Evolutionary conservation across 1,140 invertebrate genomes (phyloP), one percentile per base, ranked within the genome.

Genomic region (Drusus annulatus): DNA sequence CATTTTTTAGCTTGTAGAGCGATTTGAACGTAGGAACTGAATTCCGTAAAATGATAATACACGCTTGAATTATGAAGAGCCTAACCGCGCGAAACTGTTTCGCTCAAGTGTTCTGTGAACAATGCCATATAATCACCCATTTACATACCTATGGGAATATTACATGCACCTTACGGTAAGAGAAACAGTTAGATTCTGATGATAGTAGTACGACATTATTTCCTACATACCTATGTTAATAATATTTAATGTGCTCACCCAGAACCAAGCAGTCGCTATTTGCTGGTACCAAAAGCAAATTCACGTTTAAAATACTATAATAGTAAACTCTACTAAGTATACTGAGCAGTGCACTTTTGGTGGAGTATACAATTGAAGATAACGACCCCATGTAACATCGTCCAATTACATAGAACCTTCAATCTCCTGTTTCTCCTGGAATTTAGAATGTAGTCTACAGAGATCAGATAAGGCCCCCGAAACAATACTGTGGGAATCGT

Each of bases 381-480:
- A 71, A 71, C 51, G 68, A 51, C 68, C 68, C 68, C 36, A 7
- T 52, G 36, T 65, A 31, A 65, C 23, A 65, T 13, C 10, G 36
- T 13, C 36, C 36, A 45, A 45, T 45, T 65, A 63, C 62, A 31
- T 65, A 31, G n/a, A 65, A 21, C 68, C 13, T 45, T 45, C 36
- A 25, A 15, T 45, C 62, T 17, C 31, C 68, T 52, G 68, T 19
- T 21, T 51, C n/a, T 52, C 71, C 56, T 15, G 31, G 25, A 74
- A 52, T 31, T 56, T 45, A 13, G 36, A 45, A 45, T 45, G 36
- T 45, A 45, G 21, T 58, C 13, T 56, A 31, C 23, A 2, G 19
- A 58, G 51, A 74, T 74, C 71, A 56, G 71, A 74, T 74, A 74
- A 74, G 71, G 28, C 36, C 19, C 71, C 51, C 52, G 8, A 28